phyloP scores from a whole-genome alignment of 92 coral and sea anemone species.

The Palythoa grandis region DNA sequence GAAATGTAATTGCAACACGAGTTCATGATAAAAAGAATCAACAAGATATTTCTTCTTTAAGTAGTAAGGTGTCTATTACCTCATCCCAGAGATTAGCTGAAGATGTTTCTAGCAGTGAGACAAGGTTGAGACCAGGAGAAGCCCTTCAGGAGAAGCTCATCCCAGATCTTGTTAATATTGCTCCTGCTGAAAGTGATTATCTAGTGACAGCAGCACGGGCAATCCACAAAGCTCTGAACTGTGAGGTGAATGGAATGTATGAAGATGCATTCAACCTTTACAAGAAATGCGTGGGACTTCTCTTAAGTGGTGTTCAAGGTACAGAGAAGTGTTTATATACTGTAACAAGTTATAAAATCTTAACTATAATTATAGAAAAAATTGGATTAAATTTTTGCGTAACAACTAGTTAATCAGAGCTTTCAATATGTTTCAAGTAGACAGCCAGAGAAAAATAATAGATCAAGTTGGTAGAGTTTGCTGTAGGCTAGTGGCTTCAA shows the following conservation, averaged over 20 bases:
- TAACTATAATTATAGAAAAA: neutral
- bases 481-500: too few species aligned
- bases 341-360: neutral
- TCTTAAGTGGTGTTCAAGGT: conserved; percentile 98
- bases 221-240: conserved; percentile 84
- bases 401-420: neutral
- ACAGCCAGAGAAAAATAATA: too few species aligned
- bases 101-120: neutral
- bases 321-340: neutral
- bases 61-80: neutral
- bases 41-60: neutral
- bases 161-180: conserved; percentile 64
- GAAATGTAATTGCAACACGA: neutral
- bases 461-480: too few species aligned
- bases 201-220: conserved; percentile 88
- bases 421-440: neutral
- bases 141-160: conserved; percentile 33
- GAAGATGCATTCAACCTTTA: conserved; percentile 93
- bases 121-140: neutral
- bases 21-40: neutral
- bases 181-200: conserved; percentile 76
- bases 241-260: conserved; percentile 90
- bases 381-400: too few species aligned
- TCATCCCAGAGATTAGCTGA: neutral
- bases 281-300: conserved; percentile 90